Base-by-base conservation (phyloP, 2,113 vertebrate genomes). In the Anolis sagrei region DNA sequence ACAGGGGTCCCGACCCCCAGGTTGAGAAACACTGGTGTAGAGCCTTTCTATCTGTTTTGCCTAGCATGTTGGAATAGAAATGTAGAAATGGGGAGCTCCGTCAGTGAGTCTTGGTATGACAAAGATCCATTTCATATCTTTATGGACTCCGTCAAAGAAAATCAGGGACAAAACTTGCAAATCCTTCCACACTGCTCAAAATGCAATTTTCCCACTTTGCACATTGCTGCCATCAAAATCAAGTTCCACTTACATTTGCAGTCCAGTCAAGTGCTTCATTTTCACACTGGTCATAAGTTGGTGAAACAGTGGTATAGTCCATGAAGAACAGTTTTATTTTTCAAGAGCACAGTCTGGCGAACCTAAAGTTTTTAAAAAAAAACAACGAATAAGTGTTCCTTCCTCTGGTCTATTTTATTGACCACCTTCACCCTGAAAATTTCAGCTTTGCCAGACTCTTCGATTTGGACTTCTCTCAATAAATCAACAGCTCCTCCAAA, bases 331-430 rank as follows among this genome's bases (percentile, higher is more conserved):
- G 7, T 44, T 19, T 68, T 7, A 58, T 58, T 58, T 16, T 58
- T 58, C 39, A 80, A 48, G 27, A 29, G 32, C 3, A 29, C 27
- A 9, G 3, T 5, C 32, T 62, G 21, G 13, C 16, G 25, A 27
- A 32, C 78, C 7, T 8, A 68, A 68, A 39, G 62, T 48, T 16
- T 29, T 16, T 39, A 18, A 44, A 79, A 82, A 18, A 44, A 79
- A 82, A 14, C 11, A 10, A 1, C 5, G 25, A 76, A 27, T 21
- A 29, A 51, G 19, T 1, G 10, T 51, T 13, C 49, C 54, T n/a
- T 73, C 7, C 27, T 19, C 0, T 13, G 0, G 9, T 75, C 76
- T 18, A 4, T 5, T 74, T 25, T 0, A 23, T 75, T 58, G 54
- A 29, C 6, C 21, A 7, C 29, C 11, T 23, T 14, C 21, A 25